phyloP scores from a whole-genome alignment of 2,113 vertebrate species.

The Peromyscus californicus region DNA sequence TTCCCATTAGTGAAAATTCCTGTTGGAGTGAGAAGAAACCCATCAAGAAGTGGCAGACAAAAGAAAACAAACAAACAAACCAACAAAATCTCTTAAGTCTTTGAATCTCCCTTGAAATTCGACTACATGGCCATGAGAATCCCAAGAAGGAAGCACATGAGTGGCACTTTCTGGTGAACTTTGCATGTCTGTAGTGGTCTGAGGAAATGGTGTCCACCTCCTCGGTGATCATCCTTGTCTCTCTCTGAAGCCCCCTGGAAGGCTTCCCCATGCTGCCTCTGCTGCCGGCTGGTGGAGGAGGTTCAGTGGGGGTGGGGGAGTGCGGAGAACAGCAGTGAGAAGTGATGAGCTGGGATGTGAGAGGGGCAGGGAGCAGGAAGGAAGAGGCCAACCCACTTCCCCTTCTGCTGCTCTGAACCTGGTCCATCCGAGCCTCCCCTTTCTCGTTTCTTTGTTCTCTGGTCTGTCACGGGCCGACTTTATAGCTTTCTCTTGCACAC shows the following conservation, averaged over 20 bases:
- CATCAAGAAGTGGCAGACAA: background rate
- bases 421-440: background rate
- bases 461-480: background rate
- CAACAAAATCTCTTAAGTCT: background rate
- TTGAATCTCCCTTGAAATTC: constrained; percentile 11
- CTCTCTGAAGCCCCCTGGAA: background rate
- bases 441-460: background rate
- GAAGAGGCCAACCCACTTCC: background rate
- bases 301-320: background rate
- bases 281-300: background rate
- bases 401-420: background rate
- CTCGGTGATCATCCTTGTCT: background rate
- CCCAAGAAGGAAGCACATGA: background rate
- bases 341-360: background rate
- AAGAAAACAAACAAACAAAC: background rate
- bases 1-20: background rate
- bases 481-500: background rate
- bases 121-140: background rate
- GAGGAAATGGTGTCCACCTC: background rate
- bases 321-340: background rate
- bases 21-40: background rate
- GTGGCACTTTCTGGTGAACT: background rate
- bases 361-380: background rate
- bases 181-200: background rate
- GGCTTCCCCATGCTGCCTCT: background rate